Evolutionary conservation across 2,797 vertebrate species (phyloP), one percentile per base, ranked within the genome.

Genomic region (Lindbergichthys nudifrons): DNA sequence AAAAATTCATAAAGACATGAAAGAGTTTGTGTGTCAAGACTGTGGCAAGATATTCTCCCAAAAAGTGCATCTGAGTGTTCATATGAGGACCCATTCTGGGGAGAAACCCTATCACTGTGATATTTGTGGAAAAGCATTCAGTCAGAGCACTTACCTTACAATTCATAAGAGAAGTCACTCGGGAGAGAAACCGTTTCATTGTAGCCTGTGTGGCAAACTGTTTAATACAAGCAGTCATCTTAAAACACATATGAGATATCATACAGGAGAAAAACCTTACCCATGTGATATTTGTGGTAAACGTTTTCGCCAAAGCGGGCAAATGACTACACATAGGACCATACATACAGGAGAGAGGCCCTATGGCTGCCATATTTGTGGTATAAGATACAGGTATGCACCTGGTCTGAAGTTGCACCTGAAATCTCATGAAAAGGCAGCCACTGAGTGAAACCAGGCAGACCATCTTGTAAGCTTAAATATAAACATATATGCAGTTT

Each of bases 51-150:
- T 32, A 0, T 87, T 87, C 16, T 18, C 76, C 43, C 8, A 72
- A 1, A 61, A 45, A 18, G 66, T 82, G 13, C 73, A 70, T 16
- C 75, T 86, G 19, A 39, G 74, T 2, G 64, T 72, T 12, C 87
- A 88, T 0, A 67, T 72, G 77, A 78, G 82, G 66, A 82, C 57
- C 0, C 84, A 88, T 16, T 84, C 80, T 2, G 84, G 79, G 14
- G 78, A 85, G 48, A 85, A 83, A 65, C 82, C 80, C 0, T 88
- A 88, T 5, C 60, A 64, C 61, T 88, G 87, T 70, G 81, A 85
- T 0, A 21, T 81, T 1, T 86, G 84, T 1, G 82, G 73, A 0
- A 87, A 88, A 65, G 70, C 80, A 0, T 85, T 87, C 61, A 79
- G 66, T 10, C 86, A 87, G 67, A 88, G 80, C 57, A 79, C 83